These are phyloP conservation scores for Xenopus borealis DNA, from an alignment of 2,113 vertebrate species.

Conservation along the genomic window DNA sequence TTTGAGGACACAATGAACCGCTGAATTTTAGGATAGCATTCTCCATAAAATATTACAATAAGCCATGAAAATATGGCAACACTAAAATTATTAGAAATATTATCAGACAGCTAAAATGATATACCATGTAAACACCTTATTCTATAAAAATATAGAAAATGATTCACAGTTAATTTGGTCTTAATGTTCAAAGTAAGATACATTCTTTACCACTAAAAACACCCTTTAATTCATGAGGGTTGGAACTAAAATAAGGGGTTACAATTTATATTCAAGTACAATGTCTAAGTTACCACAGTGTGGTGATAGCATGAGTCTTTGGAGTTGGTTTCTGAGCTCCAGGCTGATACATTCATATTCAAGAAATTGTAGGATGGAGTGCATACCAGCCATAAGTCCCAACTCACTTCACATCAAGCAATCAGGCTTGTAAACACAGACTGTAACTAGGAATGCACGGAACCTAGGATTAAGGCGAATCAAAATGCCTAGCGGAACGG, in stretches of 20 bases:
- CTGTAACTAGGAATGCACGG: no score
- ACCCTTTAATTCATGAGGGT: slow-evolving; percentile 51
- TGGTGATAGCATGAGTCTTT: slow-evolving; percentile 2
- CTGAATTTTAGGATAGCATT: background rate
- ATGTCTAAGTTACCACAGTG: slow-evolving; percentile 39
- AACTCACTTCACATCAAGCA: no score
- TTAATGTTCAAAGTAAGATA: slow-evolving; percentile 40
- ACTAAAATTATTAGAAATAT: background rate
- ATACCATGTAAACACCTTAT: background rate
- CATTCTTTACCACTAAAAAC: slow-evolving; percentile 56
- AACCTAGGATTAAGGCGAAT: no score
- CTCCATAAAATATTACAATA: background rate
- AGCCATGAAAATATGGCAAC: background rate
- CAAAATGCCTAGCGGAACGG: no score
- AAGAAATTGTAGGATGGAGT: no score
- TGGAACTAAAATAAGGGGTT: slow-evolving; percentile 56
- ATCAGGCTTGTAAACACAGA: no score
- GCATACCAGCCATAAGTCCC: no score
- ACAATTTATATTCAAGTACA: slow-evolving; percentile 70
- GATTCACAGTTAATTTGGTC: slow-evolving; percentile 73
- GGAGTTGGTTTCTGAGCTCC: background rate
- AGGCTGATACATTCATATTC: background rate
- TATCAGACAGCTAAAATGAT: background rate
- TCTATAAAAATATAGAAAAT: slow-evolving; percentile 39
- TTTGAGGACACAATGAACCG: no score